phyloP scores from a whole-genome alignment of 2,888 invertebrate genomes.

The Argyra leucocephala region DNA sequence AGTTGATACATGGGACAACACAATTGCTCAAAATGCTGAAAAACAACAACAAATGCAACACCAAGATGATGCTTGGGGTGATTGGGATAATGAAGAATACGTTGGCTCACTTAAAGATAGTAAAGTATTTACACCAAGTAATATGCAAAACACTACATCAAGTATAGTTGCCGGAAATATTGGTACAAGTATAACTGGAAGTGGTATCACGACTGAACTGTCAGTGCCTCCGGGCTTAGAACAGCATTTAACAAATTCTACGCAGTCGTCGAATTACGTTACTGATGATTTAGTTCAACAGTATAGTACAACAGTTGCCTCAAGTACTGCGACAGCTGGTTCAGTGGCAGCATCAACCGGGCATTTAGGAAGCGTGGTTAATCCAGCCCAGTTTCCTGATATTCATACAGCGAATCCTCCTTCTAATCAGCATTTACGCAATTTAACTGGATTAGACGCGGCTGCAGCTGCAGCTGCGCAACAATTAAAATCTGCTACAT shows the following conservation, averaged over 20 bases:
- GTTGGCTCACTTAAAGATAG: constrained; percentile 88
- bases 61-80: constrained; percentile 49
- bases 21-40: constrained; percentile 41
- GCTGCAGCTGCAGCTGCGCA: constrained; percentile 30
- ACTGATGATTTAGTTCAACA: constrained; percentile 34
- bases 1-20: constrained; percentile 53
- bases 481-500: constrained; percentile 49
- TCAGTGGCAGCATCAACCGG: constrained; percentile 35
- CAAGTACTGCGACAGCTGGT: constrained; percentile 33
- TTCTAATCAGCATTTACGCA: constrained; percentile 31
- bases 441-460: constrained; percentile 20
- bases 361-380: constrained; percentile 32
- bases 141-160: constrained; percentile 36
- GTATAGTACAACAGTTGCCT: constrained; percentile 32
- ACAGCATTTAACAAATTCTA: constrained; percentile 34
- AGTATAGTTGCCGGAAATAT: constrained; percentile 29
- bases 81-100: constrained; percentile 91
- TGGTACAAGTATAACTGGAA: constrained; percentile 15
- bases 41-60: constrained; percentile 34
- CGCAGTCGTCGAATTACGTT: constrained; percentile 34
- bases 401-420: constrained; percentile 43
- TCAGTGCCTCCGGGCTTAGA: constrained; percentile 46
- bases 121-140: constrained; percentile 78
- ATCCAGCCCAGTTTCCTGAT: constrained; percentile 35
- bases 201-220: constrained; percentile 30